Conservation (phyloP, 2,113 vertebrate genomes). For the Plecotus auritus region DNA sequence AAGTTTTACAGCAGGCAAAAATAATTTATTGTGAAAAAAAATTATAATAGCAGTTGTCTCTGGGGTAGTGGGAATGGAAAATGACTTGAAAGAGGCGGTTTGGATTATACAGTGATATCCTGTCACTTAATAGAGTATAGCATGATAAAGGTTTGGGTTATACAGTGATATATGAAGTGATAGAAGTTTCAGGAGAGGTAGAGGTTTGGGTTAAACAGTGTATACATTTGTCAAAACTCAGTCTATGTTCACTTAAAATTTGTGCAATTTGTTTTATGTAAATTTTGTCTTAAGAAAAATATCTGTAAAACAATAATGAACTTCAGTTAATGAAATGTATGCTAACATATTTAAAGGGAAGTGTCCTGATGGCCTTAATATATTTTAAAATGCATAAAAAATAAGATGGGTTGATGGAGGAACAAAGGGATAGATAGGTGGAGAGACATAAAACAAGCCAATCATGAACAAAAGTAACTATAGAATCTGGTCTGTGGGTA, state of each 20-base stretch:
- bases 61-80: not conserved
- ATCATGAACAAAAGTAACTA: not conserved
- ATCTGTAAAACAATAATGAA: not conserved
- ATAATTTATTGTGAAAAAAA: not conserved
- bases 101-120: not conserved
- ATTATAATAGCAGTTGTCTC: not conserved
- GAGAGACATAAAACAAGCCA: not conserved
- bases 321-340: not conserved
- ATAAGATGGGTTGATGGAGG: not conserved
- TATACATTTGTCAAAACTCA: not conserved
- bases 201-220: not conserved
- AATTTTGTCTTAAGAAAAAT: conserved; percentile 1
- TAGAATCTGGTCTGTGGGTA: not conserved
- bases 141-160: not conserved
- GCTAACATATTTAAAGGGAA: not conserved
- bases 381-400: not conserved
- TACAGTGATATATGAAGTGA: not conserved
- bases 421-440: not conserved
- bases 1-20: not conserved
- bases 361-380: not conserved
- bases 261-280: not conserved
- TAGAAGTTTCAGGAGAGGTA: not conserved
- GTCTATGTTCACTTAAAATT: not conserved
- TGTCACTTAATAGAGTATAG: not conserved
- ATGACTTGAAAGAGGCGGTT: not conserved